Base-by-base conservation (phyloP, 2,888 invertebrate species). In the Athalia circularis region DNA sequence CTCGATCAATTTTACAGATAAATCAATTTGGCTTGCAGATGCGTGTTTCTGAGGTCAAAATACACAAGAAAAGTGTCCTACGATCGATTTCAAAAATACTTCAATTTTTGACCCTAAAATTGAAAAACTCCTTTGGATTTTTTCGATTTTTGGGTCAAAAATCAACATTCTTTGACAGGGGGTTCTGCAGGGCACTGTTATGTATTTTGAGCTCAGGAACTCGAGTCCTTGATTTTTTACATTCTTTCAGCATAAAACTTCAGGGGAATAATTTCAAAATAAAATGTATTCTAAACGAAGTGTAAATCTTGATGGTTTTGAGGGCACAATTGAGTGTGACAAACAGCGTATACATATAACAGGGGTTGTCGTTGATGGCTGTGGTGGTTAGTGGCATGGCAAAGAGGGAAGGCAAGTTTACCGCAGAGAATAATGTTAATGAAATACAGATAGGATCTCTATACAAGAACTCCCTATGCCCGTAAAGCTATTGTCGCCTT, bases 381-480 rank as follows among this genome's bases (percentile, higher is more conserved):
- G 64, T 57, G 59, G 11, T 57, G 77, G 74, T 65, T 78, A 45
- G 79, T 80, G 77, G 80, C 77, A 78, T 64, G 64, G 79, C 78
- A 82, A 81, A 80, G 80, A 77, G 76, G 80, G 77, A 76, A 83
- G 80, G 82, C 82, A 83, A 86, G 85, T 87, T 87, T 86, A 84
- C 82, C 82, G 83, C 86, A 82, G 88, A 90, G 90, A 89, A 90
- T 90, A 90, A 90, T 89, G 90, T 89, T 90, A 89, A 90, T 90
- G 90, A 89, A 89, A 90, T 90, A 89, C 88, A 88, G 90, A 89
- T 89, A 89, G 83, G 80, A 89, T 90, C 90, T 90, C 86, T 86
- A 87, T 87, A 88, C 87, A 88, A 86, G 85, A 75, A 83, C 81
- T 83, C 82, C 80, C 62, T 72, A 77, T 80, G 80, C 80, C 79